Conservation (phyloP, 1,140 invertebrate species). For the Galleria mellonella region DNA sequence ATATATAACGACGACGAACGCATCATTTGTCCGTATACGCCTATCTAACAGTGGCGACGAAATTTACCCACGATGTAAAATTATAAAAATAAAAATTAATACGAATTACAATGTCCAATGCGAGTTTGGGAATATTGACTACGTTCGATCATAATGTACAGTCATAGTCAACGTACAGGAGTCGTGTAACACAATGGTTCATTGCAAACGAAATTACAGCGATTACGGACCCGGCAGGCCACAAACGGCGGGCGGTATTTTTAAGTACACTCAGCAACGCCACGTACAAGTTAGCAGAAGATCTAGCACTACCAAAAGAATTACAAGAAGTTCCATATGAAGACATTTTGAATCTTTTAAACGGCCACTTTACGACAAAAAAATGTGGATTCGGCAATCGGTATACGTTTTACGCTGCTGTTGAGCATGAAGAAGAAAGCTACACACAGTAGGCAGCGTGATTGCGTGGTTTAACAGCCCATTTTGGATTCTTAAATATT, state of each 20-base stretch:
- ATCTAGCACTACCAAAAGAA: slow-evolving; percentile 3
- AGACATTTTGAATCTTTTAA: background rate
- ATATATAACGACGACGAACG: no score
- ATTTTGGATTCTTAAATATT: background rate
- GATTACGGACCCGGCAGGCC: background rate
- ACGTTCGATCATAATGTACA: background rate
- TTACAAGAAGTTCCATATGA: background rate
- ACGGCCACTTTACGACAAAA: slow-evolving; percentile 1
- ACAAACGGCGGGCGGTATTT: slow-evolving; percentile 4
- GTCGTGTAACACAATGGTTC: slow-evolving; percentile 3
- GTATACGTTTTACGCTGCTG: background rate
- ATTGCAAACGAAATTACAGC: slow-evolving; percentile 1
- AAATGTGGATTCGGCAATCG: slow-evolving; percentile 1
- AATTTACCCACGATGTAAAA: no score
- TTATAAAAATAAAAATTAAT: background rate
- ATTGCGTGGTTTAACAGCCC: background rate
- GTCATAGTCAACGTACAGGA: background rate
- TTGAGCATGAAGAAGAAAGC: background rate
- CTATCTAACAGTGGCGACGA: no score
- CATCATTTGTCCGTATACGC: no score
- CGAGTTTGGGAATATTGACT: background rate
- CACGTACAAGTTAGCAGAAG: background rate
- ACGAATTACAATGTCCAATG: background rate
- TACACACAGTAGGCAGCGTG: slow-evolving; percentile 1
- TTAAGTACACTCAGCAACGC: background rate